Evolutionary conservation across 1,140 invertebrate genomes (phyloP).

Genomic region (Penaeus japonicus): DNA sequence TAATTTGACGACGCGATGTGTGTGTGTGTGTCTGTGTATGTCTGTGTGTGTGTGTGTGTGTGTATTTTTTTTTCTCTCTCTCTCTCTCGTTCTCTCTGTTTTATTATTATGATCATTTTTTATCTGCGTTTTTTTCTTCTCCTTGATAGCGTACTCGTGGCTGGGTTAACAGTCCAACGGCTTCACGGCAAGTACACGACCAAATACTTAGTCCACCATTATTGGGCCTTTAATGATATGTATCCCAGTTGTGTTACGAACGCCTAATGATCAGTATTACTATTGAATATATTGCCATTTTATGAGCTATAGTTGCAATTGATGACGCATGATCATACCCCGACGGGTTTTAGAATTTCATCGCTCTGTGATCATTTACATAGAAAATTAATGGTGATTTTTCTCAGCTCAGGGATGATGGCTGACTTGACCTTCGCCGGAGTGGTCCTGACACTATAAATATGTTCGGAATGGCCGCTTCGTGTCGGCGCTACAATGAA

Average conservation of each 20-base stretch:
- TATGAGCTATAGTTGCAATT: constrained; percentile 41
- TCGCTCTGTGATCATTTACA: constrained; percentile 44
- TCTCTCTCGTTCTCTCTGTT: too few relatives aligned
- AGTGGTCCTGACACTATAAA: neutral
- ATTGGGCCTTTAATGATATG: constrained; percentile 21
- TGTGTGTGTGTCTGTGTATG: too few relatives aligned
- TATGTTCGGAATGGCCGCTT: neutral
- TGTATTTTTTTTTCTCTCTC: too few relatives aligned
- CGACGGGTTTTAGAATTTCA: constrained; percentile 29
- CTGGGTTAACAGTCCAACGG: neutral
- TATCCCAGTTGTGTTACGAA: constrained; percentile 22
- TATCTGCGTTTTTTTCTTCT: too few relatives aligned
- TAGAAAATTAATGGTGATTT: constrained; percentile 40
- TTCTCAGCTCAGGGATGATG: neutral
- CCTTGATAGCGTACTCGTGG: neutral
- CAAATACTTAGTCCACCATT: constrained; percentile 17
- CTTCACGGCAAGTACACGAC: neutral
- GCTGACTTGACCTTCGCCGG: neutral
- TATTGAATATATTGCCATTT: constrained; percentile 41
- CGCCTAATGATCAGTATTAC: constrained; percentile 20
- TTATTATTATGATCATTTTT: too few relatives aligned
- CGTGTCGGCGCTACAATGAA: neutral
- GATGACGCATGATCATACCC: constrained; percentile 40
- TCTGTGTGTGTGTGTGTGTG: too few relatives aligned
- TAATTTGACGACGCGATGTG: too few relatives aligned